These are phyloP conservation scores for Meteorus cinctellus DNA, from an alignment of 2,888 invertebrate genomes.

Conservation along the genomic window DNA sequence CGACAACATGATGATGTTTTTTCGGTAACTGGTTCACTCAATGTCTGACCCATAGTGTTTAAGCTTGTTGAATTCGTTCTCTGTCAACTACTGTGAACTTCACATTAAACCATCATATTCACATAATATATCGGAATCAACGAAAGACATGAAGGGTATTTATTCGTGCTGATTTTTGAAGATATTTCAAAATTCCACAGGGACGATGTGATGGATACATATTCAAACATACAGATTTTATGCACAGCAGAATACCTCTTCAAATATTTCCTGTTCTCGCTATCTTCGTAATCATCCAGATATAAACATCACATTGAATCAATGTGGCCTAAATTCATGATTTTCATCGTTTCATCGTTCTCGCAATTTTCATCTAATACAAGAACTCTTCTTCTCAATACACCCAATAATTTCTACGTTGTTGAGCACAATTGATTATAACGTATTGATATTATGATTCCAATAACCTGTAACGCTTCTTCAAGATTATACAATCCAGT, in stretches of 20 bases:
- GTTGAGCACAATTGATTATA: too few relatives aligned
- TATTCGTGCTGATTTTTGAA: too few relatives aligned
- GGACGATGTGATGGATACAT: too few relatives aligned
- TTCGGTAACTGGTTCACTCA: conserved; percentile 96
- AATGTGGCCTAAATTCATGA: background rate
- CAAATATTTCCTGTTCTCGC: background rate
- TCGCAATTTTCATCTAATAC: background rate
- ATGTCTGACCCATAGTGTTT: conserved; percentile 92
- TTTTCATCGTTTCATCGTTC: background rate
- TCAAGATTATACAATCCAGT: too few relatives aligned
- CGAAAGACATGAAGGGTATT: too few relatives aligned
- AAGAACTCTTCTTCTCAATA: background rate
- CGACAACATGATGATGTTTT: conserved; percentile 89
- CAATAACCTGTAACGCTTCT: too few relatives aligned
- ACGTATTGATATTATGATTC: too few relatives aligned
- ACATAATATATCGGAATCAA: background rate
- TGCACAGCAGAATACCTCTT: too few relatives aligned
- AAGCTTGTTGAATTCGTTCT: background rate
- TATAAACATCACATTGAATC: background rate
- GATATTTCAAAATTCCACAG: too few relatives aligned
- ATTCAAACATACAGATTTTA: too few relatives aligned
- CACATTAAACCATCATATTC: background rate
- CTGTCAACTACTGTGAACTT: background rate
- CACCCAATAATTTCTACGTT: too few relatives aligned
- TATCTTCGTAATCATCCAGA: background rate